Conservation (phyloP, 1,140 invertebrate species). For the Trachymyrmex septentrionalis region DNA sequence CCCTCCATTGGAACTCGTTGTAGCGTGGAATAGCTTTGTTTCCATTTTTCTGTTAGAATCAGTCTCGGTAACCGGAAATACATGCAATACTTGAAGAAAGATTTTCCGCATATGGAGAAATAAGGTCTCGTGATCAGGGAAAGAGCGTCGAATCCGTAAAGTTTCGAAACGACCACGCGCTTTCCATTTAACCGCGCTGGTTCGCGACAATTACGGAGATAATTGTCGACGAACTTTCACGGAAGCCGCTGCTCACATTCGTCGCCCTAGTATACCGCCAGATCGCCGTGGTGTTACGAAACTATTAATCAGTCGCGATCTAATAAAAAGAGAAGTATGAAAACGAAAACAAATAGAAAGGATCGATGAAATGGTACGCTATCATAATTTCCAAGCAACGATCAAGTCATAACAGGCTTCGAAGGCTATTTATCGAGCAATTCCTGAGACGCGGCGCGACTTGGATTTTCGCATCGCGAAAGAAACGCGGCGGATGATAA, state of each 20-base stretch:
- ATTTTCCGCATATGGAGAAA: slow-evolving; percentile 8
- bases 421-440: slow-evolving; percentile 69
- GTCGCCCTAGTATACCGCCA: background rate
- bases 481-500: slow-evolving; percentile 53
- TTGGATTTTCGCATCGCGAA: slow-evolving; percentile 68
- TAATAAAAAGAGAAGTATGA: slow-evolving; percentile 37
- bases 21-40: slow-evolving; percentile 42
- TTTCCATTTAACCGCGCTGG: slow-evolving; percentile 43
- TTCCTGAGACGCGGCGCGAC: slow-evolving; percentile 57
- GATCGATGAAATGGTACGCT: slow-evolving; percentile 69
- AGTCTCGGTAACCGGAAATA: slow-evolving; percentile 26
- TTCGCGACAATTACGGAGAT: slow-evolving; percentile 43
- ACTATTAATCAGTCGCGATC: slow-evolving; percentile 24
- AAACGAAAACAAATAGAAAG: slow-evolving; percentile 53
- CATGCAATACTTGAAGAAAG: background rate
- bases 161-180: background rate
- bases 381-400: slow-evolving; percentile 74
- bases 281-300: slow-evolving; percentile 27
- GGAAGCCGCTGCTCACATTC: background rate
- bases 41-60: slow-evolving; percentile 45
- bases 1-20: slow-evolving; percentile 58
- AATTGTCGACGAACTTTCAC: slow-evolving; percentile 45
- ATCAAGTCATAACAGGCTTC: slow-evolving; percentile 73
- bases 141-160: slow-evolving; percentile 15
- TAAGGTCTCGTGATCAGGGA: background rate